phyloP scores from a whole-genome alignment of 2,797 vertebrate genomes.

The Paramormyrops hopkinsi region DNA sequence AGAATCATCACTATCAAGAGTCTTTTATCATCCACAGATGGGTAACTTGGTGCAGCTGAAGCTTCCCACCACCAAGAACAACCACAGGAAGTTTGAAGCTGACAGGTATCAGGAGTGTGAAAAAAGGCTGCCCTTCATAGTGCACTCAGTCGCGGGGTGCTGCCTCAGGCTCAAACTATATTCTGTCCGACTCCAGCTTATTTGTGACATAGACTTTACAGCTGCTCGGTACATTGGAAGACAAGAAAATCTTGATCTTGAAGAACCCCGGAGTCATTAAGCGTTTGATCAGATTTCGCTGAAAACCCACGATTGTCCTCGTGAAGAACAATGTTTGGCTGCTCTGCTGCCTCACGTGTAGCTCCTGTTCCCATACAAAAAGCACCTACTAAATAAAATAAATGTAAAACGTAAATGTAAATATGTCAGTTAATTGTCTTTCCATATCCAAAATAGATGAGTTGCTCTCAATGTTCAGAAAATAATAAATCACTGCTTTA shows the following conservation, averaged over 20 bases:
- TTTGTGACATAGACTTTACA: neutral
- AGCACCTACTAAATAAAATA: neutral
- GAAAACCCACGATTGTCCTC: neutral
- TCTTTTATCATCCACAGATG: neutral
- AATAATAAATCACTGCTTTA: neutral
- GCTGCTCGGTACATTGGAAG: neutral
- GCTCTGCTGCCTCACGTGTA: neutral
- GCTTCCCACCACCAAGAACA: neutral
- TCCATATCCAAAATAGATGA: neutral
- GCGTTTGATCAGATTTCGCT: neutral
- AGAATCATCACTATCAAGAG: neutral
- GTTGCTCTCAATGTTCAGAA: neutral
- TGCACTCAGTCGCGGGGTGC: neutral
- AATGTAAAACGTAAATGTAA: neutral
- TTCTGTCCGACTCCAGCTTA: neutral
- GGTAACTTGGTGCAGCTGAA: neutral
- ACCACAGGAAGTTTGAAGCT: neutral
- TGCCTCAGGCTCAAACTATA: neutral
- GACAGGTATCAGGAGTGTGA: neutral
- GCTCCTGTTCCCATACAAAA: neutral
- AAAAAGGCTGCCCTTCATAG: neutral
- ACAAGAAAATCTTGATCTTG: neutral
- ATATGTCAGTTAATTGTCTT: neutral
- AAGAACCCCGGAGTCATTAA: neutral
- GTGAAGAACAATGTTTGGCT: neutral